Evolutionary conservation across 2,797 vertebrate genomes (phyloP).

Genomic region (Sebastolobus altivelis): DNA sequence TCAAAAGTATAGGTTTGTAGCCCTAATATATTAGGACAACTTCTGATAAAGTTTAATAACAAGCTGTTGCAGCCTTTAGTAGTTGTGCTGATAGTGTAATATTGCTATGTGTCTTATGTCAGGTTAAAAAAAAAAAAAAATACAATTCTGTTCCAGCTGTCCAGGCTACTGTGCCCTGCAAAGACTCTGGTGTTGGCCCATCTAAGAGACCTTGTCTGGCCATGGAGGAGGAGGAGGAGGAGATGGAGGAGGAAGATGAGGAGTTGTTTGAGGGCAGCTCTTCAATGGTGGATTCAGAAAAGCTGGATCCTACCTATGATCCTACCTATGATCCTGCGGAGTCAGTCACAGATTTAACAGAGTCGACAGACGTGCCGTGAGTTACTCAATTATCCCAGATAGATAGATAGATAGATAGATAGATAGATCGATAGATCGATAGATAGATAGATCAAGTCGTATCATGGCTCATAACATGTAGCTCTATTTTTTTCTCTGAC

Average conservation of each 20-base stretch:
- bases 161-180: constrained; percentile 10
- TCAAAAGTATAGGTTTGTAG: background rate
- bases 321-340: too few relatives aligned
- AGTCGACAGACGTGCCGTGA: too few relatives aligned
- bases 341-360: too few relatives aligned
- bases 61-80: background rate
- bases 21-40: background rate
- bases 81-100: too few relatives aligned
- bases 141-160: background rate
- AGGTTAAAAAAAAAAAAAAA: background rate
- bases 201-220: background rate
- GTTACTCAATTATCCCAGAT: too few relatives aligned
- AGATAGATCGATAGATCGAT: too few relatives aligned
- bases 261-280: too few relatives aligned
- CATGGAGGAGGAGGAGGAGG: background rate
- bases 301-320: too few relatives aligned
- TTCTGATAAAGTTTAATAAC: background rate
- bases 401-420: too few relatives aligned
- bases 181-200: background rate
- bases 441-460: background rate
- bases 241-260: background rate
- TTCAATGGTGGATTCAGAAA: background rate
- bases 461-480: background rate
- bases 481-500: background rate
- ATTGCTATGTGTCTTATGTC: background rate